Base-by-base conservation (phyloP, 2,888 invertebrate genomes). In the Junonia oenone region DNA sequence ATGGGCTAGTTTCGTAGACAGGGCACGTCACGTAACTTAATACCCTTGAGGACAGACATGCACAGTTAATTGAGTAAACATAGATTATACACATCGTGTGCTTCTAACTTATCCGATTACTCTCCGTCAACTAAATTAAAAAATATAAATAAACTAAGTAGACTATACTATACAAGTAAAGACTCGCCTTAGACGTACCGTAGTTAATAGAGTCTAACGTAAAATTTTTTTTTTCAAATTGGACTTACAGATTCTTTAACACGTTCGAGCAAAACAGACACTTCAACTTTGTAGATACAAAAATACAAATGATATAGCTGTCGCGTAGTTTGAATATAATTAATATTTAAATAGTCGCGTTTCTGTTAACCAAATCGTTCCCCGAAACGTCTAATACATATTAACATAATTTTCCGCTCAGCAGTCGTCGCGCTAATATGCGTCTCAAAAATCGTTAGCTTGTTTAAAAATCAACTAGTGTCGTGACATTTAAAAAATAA, bases 351-450 rank as follows among this genome's bases (percentile, higher is more conserved):
- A 52, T 27, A 51, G 37, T 13, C 37, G 40, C 37, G 55, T 51
- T 51, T 51, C 49, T 45, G 38, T 27, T 27, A 52, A 52, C 45
- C 45, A 45, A 55, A 45, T 27, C 29, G 35, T 56, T 55, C 45
- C 45, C 51, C 33, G 51, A 51, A 55, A 55, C 51, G 19, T 37
- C 31, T 6, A 13, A 63, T 33, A 29, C 9, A 29, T 67, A 79
- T 83, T 80, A 75, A 67, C 80, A 82, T 83, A 83, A 84, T 81
- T 82, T 83, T 81, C 75, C 78, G 77, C 78, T 81, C 71, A 66
- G 63, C 68, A 69, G 58, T 72, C 66, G 64, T 70, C 75, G 69
- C 68, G 73, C 69, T 68, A 78, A 72, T 73, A 67, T 58, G 59
- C 62, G 67, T 76, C 71, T 68, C 68, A 69, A 53, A 59, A 45